Evolutionary conservation across 2,888 invertebrate species (phyloP), one percentile per base, ranked within the genome.

Genomic region (Agrochola macilenta): DNA sequence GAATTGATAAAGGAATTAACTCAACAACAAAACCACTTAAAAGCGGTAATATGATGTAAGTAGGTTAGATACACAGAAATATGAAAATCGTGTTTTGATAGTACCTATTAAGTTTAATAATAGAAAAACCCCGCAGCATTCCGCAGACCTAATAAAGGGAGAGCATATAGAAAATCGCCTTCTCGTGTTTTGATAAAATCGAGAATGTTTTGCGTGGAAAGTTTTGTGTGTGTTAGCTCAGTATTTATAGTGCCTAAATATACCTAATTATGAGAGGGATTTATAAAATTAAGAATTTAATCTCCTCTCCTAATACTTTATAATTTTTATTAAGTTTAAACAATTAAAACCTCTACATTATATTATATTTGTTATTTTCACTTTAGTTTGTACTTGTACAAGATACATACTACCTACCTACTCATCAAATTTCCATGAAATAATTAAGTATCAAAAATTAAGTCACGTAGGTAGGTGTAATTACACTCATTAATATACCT

Each of bases 401-500:
- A 35, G 1, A 5, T 30, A 54, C 26, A 0, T 46, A 46, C 43
- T 0, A n/a, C n/a, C n/a, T n/a, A n/a, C n/a, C n/a, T n/a, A 61
- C 20, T 57, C 57, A 52, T 57, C 35, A 52, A 69, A 63, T 35
- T n/a, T 8, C 64, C n/a, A 35, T 49, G 1, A 76, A 76, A 64
- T 30, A 46, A n/a, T n/a, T 4, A n/a, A n/a, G n/a, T n/a, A 35
- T 66, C 5, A 61, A 43, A 61, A 65, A 14, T 30, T 11, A 9
- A 60, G 14, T 65, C 46, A 66, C 49, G 43, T 61, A 61, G 20
- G 8, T 43, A 35, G 7, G 30, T 30, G 30, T 57, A 46, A 58
- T 43, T 69, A 26, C 46, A 43, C 46, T 77, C 54, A 77, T 78
- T 78, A 65, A 49, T 78, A 78, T 78, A 14, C 46, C 46, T 46